A percentile compares a stretch with the other conserved stretches of the same genome.
Evolutionary conservation across 2,797 vertebrate species (phyloP).

Genomic region (Denticeps clupeoides): DNA sequence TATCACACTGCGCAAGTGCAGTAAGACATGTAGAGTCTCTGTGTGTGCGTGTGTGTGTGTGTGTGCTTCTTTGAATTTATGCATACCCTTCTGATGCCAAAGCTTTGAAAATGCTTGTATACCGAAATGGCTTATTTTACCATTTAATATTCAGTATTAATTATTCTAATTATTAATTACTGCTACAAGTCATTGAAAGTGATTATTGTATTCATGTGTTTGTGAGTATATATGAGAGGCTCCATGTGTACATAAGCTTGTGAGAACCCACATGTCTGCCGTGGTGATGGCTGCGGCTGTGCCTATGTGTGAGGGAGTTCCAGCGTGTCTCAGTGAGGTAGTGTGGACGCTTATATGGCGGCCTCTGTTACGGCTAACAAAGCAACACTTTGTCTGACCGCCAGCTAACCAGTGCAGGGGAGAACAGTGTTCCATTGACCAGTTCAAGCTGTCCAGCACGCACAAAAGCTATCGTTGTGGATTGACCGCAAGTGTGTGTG

Average conservation of each 20-base stretch:
- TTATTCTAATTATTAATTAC: too few species aligned
- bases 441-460: slow-evolving; percentile 34
- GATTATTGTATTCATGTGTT: too few species aligned
- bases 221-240: too few species aligned
- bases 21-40: slow-evolving; percentile 27
- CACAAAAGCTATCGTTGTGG: slow-evolving; percentile 56
- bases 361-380: slow-evolving; percentile 51
- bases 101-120: too few species aligned
- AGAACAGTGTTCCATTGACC: slow-evolving; percentile 64
- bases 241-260: too few species aligned
- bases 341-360: slow-evolving; percentile 24
- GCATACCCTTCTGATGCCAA: background rate
- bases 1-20: slow-evolving; percentile 50
- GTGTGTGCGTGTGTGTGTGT: slow-evolving; percentile 13
- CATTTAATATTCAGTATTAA: too few species aligned
- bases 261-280: too few species aligned
- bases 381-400: slow-evolving; percentile 58
- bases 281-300: too few species aligned
- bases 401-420: slow-evolving; percentile 42
- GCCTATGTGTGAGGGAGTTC: too few species aligned
- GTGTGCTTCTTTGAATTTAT: background rate
- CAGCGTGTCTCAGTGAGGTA: slow-evolving; percentile 25
- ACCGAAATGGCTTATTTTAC: too few species aligned
- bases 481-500: slow-evolving; percentile 36
- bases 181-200: too few species aligned